A percentile compares a stretch with the other conserved stretches of the same genome.
Conservation (phyloP, 2,113 vertebrate species). For the Gobius niger region DNA sequence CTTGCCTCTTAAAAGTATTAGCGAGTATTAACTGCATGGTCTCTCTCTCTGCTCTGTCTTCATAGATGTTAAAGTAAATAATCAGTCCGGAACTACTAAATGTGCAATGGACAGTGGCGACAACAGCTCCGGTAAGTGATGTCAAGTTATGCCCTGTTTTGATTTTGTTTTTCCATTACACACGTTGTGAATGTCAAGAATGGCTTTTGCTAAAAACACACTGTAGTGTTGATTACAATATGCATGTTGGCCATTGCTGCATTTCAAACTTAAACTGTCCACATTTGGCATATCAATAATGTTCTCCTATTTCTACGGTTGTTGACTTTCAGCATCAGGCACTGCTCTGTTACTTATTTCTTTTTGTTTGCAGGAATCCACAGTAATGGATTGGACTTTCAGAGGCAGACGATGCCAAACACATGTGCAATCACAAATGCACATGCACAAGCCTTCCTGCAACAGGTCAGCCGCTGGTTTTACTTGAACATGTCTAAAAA, state of each 20-base stretch:
- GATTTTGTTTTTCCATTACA: slow-evolving; percentile 29
- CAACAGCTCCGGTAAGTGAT: slow-evolving; percentile 86
- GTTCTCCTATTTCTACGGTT: too few species aligned
- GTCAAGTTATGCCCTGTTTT: not conserved
- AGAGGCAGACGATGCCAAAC: slow-evolving; percentile 91
- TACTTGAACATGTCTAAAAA: not conserved
- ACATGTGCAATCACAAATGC: slow-evolving; percentile 93
- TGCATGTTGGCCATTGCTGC: too few species aligned
- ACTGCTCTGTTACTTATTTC: slow-evolving; percentile 3
- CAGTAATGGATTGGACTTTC: slow-evolving; percentile 98
- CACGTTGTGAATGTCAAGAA: slow-evolving; percentile 35
- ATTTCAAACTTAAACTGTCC: too few species aligned
- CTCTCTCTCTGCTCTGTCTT: slow-evolving; percentile 68
- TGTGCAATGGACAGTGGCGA: slow-evolving; percentile 92
- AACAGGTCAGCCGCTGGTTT: slow-evolving; percentile 84
- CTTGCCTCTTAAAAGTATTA: not conserved
- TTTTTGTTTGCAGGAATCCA: slow-evolving; percentile 85
- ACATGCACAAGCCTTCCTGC: slow-evolving; percentile 97
- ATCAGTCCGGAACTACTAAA: slow-evolving; percentile 96
- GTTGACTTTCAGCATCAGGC: not conserved
- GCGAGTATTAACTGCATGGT: slow-evolving; percentile 8
- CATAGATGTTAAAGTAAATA: slow-evolving; percentile 98
- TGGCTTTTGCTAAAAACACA: too few species aligned
- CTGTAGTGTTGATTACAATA: too few species aligned
- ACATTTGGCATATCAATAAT: too few species aligned